These are phyloP conservation scores for Therioaphis trifolii DNA, from an alignment of 2,888 invertebrate genomes.

Conservation along the genomic window DNA sequence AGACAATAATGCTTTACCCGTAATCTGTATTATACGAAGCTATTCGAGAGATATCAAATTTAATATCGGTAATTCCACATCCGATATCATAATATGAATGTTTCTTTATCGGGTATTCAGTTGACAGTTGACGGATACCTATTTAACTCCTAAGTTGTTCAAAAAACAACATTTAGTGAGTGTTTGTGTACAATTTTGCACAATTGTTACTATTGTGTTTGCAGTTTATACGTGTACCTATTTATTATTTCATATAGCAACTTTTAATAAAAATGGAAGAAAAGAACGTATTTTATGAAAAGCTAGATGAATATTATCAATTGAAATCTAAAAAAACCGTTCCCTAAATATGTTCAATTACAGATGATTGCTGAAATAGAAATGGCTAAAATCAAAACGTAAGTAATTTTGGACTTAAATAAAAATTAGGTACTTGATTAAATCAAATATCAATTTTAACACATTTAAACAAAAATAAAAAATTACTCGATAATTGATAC, in stretches of 20 bases:
- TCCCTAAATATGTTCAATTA: background rate
- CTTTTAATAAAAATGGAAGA: background rate
- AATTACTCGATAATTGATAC: slow-evolving; percentile 13
- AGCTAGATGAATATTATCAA: slow-evolving; percentile 11
- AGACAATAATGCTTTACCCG: no score
- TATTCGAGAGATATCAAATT: background rate
- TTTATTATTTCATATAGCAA: background rate
- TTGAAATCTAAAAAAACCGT: background rate
- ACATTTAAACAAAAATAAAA: background rate
- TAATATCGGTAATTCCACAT: slow-evolving; percentile 10
- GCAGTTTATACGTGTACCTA: background rate
- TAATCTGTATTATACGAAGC: no score
- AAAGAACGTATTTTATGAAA: background rate
- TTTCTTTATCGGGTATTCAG: no score
- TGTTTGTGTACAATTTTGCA: background rate
- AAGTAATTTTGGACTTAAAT: slow-evolving; percentile 20
- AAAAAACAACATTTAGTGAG: no score
- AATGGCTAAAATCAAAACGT: slow-evolving; percentile 16
- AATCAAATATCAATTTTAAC: slow-evolving; percentile 1
- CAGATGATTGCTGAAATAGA: slow-evolving; percentile 18
- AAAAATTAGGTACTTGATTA: background rate
- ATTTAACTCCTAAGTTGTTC: no score
- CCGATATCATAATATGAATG: background rate
- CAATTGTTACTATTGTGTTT: background rate
- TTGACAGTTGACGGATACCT: no score